Conservation (phyloP, 2,797 vertebrate genomes). For the Clarias pachynema region DNA sequence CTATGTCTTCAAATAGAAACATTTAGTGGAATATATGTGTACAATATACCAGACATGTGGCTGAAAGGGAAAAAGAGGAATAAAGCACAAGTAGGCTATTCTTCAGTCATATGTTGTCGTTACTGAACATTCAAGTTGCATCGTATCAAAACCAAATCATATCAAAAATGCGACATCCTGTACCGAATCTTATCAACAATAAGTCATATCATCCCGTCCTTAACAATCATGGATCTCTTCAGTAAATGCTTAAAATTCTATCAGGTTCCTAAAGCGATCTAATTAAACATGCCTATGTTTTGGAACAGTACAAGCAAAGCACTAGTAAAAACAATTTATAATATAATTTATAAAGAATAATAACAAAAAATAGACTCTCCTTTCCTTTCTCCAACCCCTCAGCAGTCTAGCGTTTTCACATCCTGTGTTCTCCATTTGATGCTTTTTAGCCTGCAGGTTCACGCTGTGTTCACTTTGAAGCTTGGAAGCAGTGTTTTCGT, state of each 20-base stretch:
- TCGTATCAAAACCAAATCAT: too few relatives aligned
- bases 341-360: not conserved
- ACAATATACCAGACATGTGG: too few relatives aligned
- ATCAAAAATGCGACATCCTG: too few relatives aligned
- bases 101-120: too few relatives aligned
- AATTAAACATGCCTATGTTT: not conserved
- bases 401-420: not conserved
- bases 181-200: too few relatives aligned
- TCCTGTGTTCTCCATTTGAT: conserved; percentile 12
- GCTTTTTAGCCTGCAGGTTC: conserved; percentile 15
- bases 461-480: conserved; percentile 10
- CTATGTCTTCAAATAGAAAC: too few relatives aligned
- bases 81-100: too few relatives aligned
- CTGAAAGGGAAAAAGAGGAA: too few relatives aligned
- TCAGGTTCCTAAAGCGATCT: too few relatives aligned
- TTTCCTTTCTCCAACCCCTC: not conserved
- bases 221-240: not conserved
- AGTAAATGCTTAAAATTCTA: not conserved
- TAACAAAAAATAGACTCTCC: not conserved
- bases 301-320: not conserved
- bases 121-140: too few relatives aligned
- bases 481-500: conserved; percentile 10
- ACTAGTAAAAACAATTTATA: not conserved
- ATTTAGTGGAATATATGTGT: too few relatives aligned
- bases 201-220: too few relatives aligned